These are phyloP conservation scores for Rhinatrema bivittatum DNA, from an alignment of 2,797 vertebrate species.

Conservation along the genomic window DNA sequence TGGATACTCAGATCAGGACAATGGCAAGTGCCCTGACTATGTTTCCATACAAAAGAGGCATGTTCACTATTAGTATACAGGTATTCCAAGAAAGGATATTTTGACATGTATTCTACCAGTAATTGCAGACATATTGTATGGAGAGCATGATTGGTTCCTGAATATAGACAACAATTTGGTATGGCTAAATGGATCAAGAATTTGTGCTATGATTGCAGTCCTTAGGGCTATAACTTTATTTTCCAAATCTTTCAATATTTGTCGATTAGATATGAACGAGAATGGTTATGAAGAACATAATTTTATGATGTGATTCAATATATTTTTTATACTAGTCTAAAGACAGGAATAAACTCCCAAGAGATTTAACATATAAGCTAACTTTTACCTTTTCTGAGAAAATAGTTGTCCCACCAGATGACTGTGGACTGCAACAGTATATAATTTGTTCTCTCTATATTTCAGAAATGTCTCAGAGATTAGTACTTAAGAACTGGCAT, in stretches of 20 bases:
- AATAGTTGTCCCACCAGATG: conserved; percentile 6
- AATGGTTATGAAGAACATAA: no score
- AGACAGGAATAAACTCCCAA: no score
- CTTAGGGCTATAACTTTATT: no score
- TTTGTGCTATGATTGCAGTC: conserved; percentile 16
- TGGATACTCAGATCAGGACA: no score
- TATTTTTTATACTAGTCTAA: no score
- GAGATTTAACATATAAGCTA: conserved; percentile 2
- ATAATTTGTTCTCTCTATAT: conserved; percentile 7
- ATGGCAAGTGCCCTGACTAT: no score
- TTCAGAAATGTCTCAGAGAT: conserved; percentile 4
- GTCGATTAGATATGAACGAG: no score
- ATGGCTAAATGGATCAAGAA: conserved; percentile 15
- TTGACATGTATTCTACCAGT: conserved; percentile 8
- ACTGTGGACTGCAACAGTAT: conserved; percentile 1
- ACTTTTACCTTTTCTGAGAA: conserved; percentile 5
- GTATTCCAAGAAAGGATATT: no score
- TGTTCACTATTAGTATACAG: no score
- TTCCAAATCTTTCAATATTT: no score
- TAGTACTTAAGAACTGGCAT: conserved; percentile 1
- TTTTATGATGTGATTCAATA: no score
- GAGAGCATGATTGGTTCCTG: conserved; percentile 15
- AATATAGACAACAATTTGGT: conserved; percentile 17
- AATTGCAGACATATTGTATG: neutral
- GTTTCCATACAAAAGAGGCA: no score